Evolutionary conservation across 1,140 invertebrate species (phyloP).

Genomic region (Spodoptera litura): DNA sequence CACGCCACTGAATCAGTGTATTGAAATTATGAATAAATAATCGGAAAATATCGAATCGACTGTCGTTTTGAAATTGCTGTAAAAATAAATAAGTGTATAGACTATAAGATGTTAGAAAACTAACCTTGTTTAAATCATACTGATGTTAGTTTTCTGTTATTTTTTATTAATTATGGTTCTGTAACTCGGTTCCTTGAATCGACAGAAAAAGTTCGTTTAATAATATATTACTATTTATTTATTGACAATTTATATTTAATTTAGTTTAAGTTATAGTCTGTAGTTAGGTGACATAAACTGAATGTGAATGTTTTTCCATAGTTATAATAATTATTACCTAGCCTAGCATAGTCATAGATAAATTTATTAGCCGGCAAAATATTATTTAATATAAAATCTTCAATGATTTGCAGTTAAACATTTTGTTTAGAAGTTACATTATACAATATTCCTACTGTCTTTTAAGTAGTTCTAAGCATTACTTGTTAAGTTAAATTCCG

Average conservation of each 20-base stretch:
- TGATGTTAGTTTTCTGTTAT: conserved; percentile 27
- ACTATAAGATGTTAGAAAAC: conserved; percentile 7
- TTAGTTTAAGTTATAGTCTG: conserved; percentile 60
- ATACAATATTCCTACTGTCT: conserved; percentile 38
- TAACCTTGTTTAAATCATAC: conserved; percentile 2
- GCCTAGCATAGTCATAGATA: conserved; percentile 35
- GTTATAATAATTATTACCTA: conserved; percentile 64
- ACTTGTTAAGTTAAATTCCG: conserved; percentile 67
- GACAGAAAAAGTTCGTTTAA: conserved; percentile 59
- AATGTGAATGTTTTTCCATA: conserved; percentile 78
- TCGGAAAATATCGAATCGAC: not conserved
- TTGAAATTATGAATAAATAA: not conserved
- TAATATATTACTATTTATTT: conserved; percentile 85
- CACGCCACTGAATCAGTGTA: not conserved
- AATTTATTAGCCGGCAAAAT: conserved; percentile 29
- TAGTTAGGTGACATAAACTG: conserved; percentile 53
- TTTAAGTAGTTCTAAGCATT: conserved; percentile 66
- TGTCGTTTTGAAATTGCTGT: conserved; percentile 9
- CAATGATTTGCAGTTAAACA: conserved; percentile 8
- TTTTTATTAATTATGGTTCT: conserved; percentile 26
- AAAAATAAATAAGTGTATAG: conserved; percentile 15
- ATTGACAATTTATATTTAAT: conserved; percentile 80
- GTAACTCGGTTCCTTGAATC: conserved; percentile 58
- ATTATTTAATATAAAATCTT: conserved; percentile 12
- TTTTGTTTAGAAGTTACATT: conserved; percentile 18